Evolutionary conservation across 1,140 invertebrate genomes (phyloP), one percentile per base, ranked within the genome.

Genomic region (Zaprionus gabonicus): DNA sequence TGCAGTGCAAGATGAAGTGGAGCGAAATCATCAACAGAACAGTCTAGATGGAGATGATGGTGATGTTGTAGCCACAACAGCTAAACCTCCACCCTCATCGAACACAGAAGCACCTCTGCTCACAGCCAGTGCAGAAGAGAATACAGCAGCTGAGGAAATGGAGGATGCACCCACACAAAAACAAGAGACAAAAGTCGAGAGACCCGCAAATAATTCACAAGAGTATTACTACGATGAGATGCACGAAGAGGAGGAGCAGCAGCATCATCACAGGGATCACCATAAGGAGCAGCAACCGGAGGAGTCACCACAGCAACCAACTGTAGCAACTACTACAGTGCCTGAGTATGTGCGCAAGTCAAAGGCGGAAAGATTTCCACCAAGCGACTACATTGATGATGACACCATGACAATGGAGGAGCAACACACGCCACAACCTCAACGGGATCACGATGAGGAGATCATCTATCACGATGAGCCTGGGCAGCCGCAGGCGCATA

Each of bases 261-360:
- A 51, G 31, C 34, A 55, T 1, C 20, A 59, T 12, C 31, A 34
- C 31, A 28, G 49, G 15, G 36, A 64, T 46, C 49, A 55, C 0
- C 20, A 55, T 15, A 28, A 51, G 15, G 38, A 64, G 57, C 38
- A 44, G 4, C 25, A 70, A n/a, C 20, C 28, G 13, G 36, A 38
- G 3, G 71, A 75, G 23, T 55, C 49, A 10, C n/a, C n/a, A n/a
- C n/a, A n/a, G n/a, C 56, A 51, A 7, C 23, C 46, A 20, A 15
- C 38, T 1, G 63, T 51, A 10, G 74, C 80, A 17, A 79, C 71
- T 0, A 72, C 72, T 1, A 63, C 78, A 10, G 70, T 92, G 28
- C 91, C 91, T 1, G 83, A 92, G 27, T 92, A 92, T 83, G 80
- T 92, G 65, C 91, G 91, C 3, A 84, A 91, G 60, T 60, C 76